Conservation (phyloP, 1,140 invertebrate species). For the Hirudo medicinalis region DNA sequence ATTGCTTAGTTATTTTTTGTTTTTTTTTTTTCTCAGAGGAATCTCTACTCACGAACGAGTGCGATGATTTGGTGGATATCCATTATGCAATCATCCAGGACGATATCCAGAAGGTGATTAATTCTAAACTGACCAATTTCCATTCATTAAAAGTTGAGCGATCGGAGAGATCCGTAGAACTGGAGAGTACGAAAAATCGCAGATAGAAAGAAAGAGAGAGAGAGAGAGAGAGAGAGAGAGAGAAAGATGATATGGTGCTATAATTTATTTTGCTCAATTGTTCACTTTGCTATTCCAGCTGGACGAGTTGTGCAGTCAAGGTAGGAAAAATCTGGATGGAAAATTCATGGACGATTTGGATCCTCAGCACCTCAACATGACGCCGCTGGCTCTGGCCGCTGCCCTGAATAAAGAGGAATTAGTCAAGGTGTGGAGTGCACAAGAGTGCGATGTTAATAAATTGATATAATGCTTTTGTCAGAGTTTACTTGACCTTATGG, state of each 20-base stretch:
- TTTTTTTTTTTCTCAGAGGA: not conserved
- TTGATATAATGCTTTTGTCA: not conserved
- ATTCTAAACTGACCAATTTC: too few species aligned
- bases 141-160: not conserved
- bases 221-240: not conserved
- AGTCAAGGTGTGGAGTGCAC: not conserved
- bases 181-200: not conserved
- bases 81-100: conserved; percentile 1
- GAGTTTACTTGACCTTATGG: not conserved
- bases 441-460: not conserved
- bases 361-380: conserved; percentile 22
- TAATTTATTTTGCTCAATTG: not conserved
- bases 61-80: not conserved
- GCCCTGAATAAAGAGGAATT: conserved; percentile 22
- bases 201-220: not conserved
- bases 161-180: not conserved
- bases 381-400: conserved; percentile 21
- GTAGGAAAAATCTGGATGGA: conserved; percentile 15
- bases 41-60: not conserved
- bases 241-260: not conserved
- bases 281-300: conserved; percentile 11
- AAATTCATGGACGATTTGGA: conserved; percentile 20
- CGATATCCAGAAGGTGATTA: not conserved
- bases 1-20: too few species aligned
- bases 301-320: not conserved